These are phyloP conservation scores for Pseudomyrmex pallidus DNA, from an alignment of 1,140 invertebrate species.

Conservation along the genomic window DNA sequence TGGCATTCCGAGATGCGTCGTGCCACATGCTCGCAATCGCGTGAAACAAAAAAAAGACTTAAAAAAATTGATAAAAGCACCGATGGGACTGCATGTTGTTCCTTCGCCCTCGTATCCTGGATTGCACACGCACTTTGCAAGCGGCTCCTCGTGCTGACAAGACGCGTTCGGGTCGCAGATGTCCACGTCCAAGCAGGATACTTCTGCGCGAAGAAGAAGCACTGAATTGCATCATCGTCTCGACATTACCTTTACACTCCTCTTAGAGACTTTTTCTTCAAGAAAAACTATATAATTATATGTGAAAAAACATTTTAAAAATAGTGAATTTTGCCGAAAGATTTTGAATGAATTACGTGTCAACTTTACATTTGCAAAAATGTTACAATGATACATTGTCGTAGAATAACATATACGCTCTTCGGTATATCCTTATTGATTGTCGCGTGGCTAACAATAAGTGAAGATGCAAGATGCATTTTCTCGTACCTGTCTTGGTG, in stretches of 20 bases:
- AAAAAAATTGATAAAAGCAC: conserved; percentile 79
- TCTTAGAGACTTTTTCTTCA: conserved; percentile 20
- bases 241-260: conserved; percentile 31
- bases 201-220: conserved; percentile 84
- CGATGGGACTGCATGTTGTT: conserved; percentile 87
- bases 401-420: not conserved
- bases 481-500: conserved; percentile 82
- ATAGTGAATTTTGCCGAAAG: not conserved
- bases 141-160: conserved; percentile 88
- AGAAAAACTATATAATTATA: conserved; percentile 3
- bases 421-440: conserved; percentile 1
- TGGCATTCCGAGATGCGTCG: conserved; percentile 24
- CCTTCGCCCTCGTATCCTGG: conserved; percentile 93
- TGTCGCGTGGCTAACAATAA: not conserved
- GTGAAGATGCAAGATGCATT: conserved; percentile 6
- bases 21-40: conserved; percentile 23
- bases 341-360: too few species aligned
- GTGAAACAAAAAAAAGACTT: conserved; percentile 52
- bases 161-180: conserved; percentile 91
- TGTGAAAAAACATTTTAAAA: not conserved
- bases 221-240: not conserved
- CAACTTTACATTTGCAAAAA: not conserved
- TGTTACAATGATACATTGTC: not conserved
- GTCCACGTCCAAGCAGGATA: conserved; percentile 89
- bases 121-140: conserved; percentile 91